Evolutionary conservation across 2,113 vertebrate species (phyloP), one percentile per base, ranked within the genome.

Genomic region (Polyodon spathula): DNA sequence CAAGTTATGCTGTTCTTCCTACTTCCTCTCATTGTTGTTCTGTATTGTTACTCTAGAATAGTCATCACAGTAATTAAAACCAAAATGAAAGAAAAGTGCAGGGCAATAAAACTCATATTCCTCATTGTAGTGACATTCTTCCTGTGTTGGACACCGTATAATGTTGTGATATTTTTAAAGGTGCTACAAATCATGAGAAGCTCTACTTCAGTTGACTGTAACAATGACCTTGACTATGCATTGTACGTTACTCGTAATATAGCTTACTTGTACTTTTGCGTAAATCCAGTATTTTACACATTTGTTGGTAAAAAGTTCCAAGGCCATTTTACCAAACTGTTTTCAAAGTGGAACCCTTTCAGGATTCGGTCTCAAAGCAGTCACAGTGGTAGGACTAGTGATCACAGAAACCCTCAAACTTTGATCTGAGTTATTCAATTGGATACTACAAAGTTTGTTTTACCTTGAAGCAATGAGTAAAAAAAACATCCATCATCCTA

Each of bases 251-350:
- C 75, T 1, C 76, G 78, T 1, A 85, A 83, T 62, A 8, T 88
- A 0, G 82, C 86, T 8, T 88, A 84, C 50, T 41, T 86, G n/a
- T 86, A 89, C 61, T 86, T 84, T 55, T 86, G 84, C 63, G 76
- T 87, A 12, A 85, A 84, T 53, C 86, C 88, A 0, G 58, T 89
- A 5, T 83, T 89, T 61, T 89, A 88, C 64, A 83, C 82, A 0
- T 87, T 88, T 16, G 63, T 88, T 54, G 86, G 85, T 0, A 88
- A 87, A 71, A 88, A 87, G 65, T 88, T 88, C 63, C 85, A 84
- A 64, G 81, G 66, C 10, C 81, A 89, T 48, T 84, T 89, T 54
- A 68, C n/a, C 6, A 75, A 66, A 48, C 63, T 86, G 57, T 8
- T 85, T 3, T 56, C 58, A 0, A 81, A 75, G 17, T 72, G 54